Base-by-base conservation (phyloP, 2,888 invertebrate genomes). In the Phasia obesa region DNA sequence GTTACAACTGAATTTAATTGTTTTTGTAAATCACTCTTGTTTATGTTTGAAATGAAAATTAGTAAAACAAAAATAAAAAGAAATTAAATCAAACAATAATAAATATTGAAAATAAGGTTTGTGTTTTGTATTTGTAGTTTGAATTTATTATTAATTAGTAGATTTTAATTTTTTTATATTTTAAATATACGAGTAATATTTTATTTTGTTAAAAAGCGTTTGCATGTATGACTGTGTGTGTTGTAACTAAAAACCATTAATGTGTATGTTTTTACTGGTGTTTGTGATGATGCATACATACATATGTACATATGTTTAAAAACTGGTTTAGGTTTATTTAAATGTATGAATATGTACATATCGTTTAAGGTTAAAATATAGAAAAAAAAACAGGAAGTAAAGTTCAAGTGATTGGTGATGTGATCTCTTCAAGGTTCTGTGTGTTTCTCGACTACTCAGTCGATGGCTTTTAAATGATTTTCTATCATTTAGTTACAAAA, bases 11-110 rank as follows among this genome's bases (percentile, higher is more conserved):
- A 81, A 78, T 57, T 82, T 47, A 44, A 75, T 60, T 73, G 59
- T 75, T 82, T 87, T 84, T 64, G 49, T 55, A 51, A 82, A 81
- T 84, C 77, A 82, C 84, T 85, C 79, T 73, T 70, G 47, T 85
- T 70, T 77, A 78, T 59, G 55, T 81, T 85, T 84, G 67, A 75
- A 73, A 64, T 74, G 44, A 21, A 55, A 59, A 65, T 64, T 79
- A 67, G 38, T 65, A 27, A 13, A n/a, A 38, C 53, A 44, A 79
- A 80, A 84, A 44, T 5, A 53, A 57, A 42, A 15, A 31, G 21
- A 19, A 42, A 51, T 35, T 15, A 25, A 13, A n/a, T 47, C 0
- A 25, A 27, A 27, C 44, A n/a, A 64, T 47, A 6, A 13, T 11
- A 53, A 67, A 21, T 25, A 35, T 21, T 1, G 49, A 35, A 25